These are phyloP conservation scores for Dryocosmus kuriphilus DNA, from an alignment of 2,888 invertebrate genomes.

Conservation along the genomic window DNA sequence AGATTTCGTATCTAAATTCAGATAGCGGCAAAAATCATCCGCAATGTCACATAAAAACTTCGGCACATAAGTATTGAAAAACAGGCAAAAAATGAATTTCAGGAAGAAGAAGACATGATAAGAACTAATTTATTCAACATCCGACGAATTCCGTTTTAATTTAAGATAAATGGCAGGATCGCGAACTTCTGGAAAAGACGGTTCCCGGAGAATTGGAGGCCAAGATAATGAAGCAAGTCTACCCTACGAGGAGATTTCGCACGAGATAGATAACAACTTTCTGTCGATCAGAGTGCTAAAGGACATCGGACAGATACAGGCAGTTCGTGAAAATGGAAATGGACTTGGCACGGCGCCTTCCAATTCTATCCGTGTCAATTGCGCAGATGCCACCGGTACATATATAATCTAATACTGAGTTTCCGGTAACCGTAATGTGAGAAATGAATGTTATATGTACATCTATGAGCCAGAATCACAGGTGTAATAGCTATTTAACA, in stretches of 20 bases:
- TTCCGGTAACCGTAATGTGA: background rate
- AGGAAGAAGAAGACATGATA: background rate
- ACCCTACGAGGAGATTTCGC: slow-evolving; percentile 61
- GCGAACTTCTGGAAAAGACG: slow-evolving; percentile 21
- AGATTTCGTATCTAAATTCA: background rate
- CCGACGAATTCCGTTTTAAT: background rate
- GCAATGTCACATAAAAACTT: background rate
- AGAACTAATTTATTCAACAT: background rate
- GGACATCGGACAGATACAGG: slow-evolving; percentile 45
- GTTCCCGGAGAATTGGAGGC: slow-evolving; percentile 31
- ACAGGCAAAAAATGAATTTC: background rate
- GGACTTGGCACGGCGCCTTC: slow-evolving; percentile 18
- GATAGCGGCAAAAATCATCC: background rate
- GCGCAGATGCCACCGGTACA: slow-evolving; percentile 27
- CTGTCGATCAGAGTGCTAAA: slow-evolving; percentile 65
- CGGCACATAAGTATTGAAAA: background rate
- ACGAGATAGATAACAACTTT: slow-evolving; percentile 60
- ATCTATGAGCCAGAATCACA: background rate
- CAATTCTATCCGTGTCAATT: slow-evolving; percentile 36
- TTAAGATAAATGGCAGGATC: slow-evolving; percentile 42
- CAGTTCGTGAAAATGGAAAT: slow-evolving; percentile 29
- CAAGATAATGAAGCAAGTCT: slow-evolving; percentile 39
- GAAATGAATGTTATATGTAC: background rate
- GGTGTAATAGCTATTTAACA: background rate
- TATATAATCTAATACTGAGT: background rate